Conservation (phyloP, 2,797 vertebrate species). For the Enteromius anoplus region DNA sequence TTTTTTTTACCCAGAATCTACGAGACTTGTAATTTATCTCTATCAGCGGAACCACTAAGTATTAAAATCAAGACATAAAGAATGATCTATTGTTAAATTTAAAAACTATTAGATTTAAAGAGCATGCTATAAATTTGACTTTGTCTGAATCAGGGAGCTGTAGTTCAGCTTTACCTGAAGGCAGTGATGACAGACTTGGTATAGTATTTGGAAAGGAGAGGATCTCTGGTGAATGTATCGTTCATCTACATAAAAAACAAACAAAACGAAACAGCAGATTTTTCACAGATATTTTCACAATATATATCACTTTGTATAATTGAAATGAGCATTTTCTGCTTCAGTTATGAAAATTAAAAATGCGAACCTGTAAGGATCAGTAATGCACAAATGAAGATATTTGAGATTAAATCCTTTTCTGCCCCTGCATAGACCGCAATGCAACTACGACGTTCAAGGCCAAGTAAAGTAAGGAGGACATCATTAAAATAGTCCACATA, state of each 20-base stretch:
- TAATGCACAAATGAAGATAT: not conserved
- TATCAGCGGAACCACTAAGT: not conserved
- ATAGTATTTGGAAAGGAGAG: conserved; percentile 71
- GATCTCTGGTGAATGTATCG: conserved; percentile 66
- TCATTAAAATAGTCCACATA: not conserved
- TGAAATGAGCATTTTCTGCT: too few relatives aligned
- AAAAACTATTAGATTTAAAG: conserved; percentile 21
- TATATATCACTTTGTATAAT: not conserved
- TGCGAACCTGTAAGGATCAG: not conserved
- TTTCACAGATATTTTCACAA: not conserved
- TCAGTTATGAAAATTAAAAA: not conserved
- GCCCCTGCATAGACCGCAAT: not conserved
- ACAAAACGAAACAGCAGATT: conserved; percentile 32
- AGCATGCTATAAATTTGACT: not conserved
- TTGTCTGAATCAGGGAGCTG: not conserved
- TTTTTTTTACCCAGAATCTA: not conserved
- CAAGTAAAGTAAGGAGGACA: not conserved
- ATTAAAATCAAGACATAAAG: conserved; percentile 28
- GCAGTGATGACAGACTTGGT: conserved; percentile 73
- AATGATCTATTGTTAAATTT: conserved; percentile 30
- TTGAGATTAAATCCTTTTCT: not conserved
- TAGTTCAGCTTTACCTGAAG: conserved; percentile 72
- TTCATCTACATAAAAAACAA: conserved; percentile 69
- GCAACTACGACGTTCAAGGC: not conserved
- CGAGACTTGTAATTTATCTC: conserved; percentile 6